Percentiles rank a stretch among this genome's conserved stretches.
Evolutionary conservation across 2,888 invertebrate species (phyloP).

Genomic region (Nomada ruficornis): DNA sequence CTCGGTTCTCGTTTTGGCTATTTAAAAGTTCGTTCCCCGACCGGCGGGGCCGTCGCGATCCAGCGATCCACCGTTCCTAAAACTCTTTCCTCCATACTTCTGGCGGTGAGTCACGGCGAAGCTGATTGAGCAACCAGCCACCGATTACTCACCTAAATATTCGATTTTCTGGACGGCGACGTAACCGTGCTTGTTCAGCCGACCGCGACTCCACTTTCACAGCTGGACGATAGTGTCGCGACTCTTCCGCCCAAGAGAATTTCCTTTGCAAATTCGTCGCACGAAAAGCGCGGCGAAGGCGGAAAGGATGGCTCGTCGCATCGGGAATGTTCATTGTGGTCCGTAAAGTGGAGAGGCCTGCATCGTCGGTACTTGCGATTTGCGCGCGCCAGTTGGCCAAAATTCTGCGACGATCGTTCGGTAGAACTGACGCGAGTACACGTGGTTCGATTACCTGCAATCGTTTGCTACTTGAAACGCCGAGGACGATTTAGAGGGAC

Average conservation of each 20-base stretch:
- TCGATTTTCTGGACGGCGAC: constrained; percentile 40
- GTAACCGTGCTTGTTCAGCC: background rate
- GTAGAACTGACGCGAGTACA: background rate
- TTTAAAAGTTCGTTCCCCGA: background rate
- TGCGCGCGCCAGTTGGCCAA: background rate
- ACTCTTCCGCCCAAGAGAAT: background rate
- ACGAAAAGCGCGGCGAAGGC: background rate
- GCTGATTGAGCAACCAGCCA: constrained; percentile 50
- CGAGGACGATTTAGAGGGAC: background rate
- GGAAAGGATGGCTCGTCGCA: background rate
- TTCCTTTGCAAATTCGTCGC: background rate
- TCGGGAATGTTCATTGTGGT: background rate
- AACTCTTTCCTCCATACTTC: constrained; percentile 23
- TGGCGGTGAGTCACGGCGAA: constrained; percentile 50
- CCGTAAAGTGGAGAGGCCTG: background rate
- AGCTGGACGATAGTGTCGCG: background rate
- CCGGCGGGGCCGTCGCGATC: background rate
- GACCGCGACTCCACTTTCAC: background rate
- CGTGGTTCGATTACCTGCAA: background rate
- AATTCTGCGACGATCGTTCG: constrained; percentile 16
- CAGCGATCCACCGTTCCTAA: constrained; percentile 21
- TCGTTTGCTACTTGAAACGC: background rate
- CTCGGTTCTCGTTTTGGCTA: background rate
- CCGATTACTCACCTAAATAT: constrained; percentile 56
- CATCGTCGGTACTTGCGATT: background rate